Evolutionary conservation across 2,797 vertebrate species (phyloP).

Genomic region (Pangasius sanitwongsei): DNA sequence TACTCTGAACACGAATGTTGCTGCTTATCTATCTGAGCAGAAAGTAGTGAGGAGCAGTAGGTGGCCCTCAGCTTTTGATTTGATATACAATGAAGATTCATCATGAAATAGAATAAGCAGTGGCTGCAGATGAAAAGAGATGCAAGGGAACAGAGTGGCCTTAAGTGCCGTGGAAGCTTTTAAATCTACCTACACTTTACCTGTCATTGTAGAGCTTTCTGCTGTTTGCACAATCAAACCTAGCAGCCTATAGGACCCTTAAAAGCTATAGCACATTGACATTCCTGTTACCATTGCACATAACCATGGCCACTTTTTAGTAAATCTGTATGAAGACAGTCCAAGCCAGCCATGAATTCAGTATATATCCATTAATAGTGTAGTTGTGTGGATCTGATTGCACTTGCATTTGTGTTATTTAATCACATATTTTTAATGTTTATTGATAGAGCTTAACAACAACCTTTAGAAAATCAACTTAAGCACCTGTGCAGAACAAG

Average conservation of each 20-base stretch:
- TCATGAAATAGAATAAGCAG: conserved; percentile 15
- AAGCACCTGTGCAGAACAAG: neutral
- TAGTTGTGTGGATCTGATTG: neutral
- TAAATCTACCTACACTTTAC: conserved; percentile 9
- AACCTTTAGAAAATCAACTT: neutral
- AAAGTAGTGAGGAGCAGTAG: conserved; percentile 9
- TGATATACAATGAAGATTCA: neutral
- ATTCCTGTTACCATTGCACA: neutral
- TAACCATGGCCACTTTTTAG: neutral
- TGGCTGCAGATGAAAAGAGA: conserved; percentile 29
- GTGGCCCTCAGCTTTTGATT: conserved; percentile 12
- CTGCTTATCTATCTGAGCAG: neutral
- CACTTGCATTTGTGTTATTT: neutral
- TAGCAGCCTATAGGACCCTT: neutral
- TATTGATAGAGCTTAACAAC: neutral
- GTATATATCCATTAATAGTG: neutral
- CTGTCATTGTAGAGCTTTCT: neutral
- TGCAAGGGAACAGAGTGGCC: conserved; percentile 3
- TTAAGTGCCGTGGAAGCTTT: conserved; percentile 25
- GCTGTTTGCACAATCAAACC: conserved; percentile 1
- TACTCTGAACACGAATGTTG: conserved; percentile 11
- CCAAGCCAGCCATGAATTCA: neutral
- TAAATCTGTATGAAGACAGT: neutral
- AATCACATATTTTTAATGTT: neutral
- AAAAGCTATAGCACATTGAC: neutral